phyloP scores from a whole-genome alignment of 2,797 vertebrate species.

The Dromococcyx pavoninus region DNA sequence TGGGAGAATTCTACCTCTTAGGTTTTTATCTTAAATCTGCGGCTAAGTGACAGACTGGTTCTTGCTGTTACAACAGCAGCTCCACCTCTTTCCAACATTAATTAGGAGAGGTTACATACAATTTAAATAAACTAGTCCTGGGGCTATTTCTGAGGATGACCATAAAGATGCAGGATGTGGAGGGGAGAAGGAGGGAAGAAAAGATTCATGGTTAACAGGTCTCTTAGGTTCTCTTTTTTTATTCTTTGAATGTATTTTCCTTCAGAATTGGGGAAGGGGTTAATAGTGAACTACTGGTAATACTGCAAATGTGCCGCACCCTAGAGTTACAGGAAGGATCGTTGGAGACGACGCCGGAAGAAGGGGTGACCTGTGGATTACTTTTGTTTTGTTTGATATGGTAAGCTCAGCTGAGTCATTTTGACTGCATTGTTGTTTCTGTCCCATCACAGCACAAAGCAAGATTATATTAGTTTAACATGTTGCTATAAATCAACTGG shows the following conservation, averaged over 20 bases:
- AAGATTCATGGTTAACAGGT: not conserved
- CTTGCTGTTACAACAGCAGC: constrained; percentile 32
- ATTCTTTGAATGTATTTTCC: not conserved
- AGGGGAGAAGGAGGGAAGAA: not conserved
- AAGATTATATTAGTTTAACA: not conserved
- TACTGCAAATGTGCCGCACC: not conserved
- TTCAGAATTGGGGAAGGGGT: not conserved
- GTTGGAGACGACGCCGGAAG: not conserved
- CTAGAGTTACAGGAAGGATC: constrained; percentile 19
- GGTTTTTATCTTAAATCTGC: constrained; percentile 60
- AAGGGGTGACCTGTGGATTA: not conserved
- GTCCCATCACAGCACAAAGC: not conserved
- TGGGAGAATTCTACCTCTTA: constrained; percentile 35
- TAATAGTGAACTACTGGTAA: not conserved
- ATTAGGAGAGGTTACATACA: constrained; percentile 33
- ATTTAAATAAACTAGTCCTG: constrained; percentile 28
- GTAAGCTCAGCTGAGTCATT: constrained; percentile 5
- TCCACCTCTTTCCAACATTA: constrained; percentile 40
- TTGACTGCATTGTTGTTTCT: not conserved
- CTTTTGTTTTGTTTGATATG: constrained; percentile 2
- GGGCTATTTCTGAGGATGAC: constrained; percentile 44
- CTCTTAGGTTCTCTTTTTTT: not conserved
- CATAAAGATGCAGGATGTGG: not conserved
- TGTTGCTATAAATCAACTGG: not conserved
- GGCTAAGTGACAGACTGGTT: constrained; percentile 46